A percentile compares a stretch with the other conserved stretches of the same genome.
These are phyloP conservation scores for Helicoverpa zea DNA, from an alignment of 1,140 invertebrate species.

Conservation along the genomic window DNA sequence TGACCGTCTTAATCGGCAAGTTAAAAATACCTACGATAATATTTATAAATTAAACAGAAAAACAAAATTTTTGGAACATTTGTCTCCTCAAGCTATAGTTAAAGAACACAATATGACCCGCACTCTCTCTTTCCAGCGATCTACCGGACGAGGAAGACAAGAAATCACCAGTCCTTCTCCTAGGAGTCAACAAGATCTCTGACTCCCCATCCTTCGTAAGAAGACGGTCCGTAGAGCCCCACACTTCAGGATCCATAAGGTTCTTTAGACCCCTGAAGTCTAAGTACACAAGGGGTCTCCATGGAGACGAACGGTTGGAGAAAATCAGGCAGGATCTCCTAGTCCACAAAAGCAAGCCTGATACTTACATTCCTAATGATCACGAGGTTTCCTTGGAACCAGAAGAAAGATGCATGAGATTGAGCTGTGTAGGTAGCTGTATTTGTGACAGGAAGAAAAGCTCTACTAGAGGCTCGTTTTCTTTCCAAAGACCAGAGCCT, in stretches of 20 bases:
- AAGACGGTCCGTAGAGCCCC: slow-evolving; percentile 73
- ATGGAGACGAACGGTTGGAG: slow-evolving; percentile 81
- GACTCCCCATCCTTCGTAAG: slow-evolving; percentile 79
- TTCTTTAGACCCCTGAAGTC: slow-evolving; percentile 82
- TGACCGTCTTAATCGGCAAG: too few relatives aligned
- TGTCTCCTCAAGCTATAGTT: background rate
- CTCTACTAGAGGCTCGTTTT: slow-evolving; percentile 78
- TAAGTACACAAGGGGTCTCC: slow-evolving; percentile 80
- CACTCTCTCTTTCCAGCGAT: slow-evolving; percentile 77
- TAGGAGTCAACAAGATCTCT: slow-evolving; percentile 83
- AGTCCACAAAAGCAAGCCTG: slow-evolving; percentile 78
- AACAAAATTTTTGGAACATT: slow-evolving; percentile 16
- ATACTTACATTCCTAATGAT: slow-evolving; percentile 79
- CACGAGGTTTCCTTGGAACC: slow-evolving; percentile 72
- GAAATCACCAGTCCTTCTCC: slow-evolving; percentile 80
- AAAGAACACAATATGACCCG: slow-evolving; percentile 1
- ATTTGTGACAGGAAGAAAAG: slow-evolving; percentile 75
- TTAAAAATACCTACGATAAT: background rate
- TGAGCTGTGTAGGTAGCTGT: slow-evolving; percentile 77
- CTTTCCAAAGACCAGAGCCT: slow-evolving; percentile 74
- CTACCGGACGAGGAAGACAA: slow-evolving; percentile 83
- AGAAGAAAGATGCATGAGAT: slow-evolving; percentile 71
- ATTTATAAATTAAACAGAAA: too few relatives aligned
- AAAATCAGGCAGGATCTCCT: slow-evolving; percentile 82
- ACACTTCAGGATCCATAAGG: slow-evolving; percentile 75